Percentiles rank a stretch among this genome's conserved stretches.
Conservation (phyloP, 2,797 vertebrate genomes). For the Oryzias dopingdopingensis region DNA sequence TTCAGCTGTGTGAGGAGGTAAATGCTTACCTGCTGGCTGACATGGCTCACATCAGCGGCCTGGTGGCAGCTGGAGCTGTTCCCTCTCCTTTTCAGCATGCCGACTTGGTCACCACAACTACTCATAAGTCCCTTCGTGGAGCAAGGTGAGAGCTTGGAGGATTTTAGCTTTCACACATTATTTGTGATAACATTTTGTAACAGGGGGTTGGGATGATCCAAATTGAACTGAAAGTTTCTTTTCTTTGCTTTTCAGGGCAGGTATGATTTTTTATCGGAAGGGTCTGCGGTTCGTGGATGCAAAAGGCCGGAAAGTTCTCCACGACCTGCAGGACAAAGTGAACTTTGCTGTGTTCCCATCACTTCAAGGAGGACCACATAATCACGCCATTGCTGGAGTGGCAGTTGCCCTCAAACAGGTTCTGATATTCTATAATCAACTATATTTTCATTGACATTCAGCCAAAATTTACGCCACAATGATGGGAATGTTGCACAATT, state of each 20-base stretch:
- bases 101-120: slow-evolving; percentile 85
- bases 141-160: slow-evolving; percentile 44
- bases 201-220: not conserved
- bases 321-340: slow-evolving; percentile 83
- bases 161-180: not conserved
- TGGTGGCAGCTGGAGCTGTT: slow-evolving; percentile 83
- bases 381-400: slow-evolving; percentile 85
- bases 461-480: not conserved
- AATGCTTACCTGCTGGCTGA: slow-evolving; percentile 85
- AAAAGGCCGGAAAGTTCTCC: slow-evolving; percentile 80
- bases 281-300: slow-evolving; percentile 79
- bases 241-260: slow-evolving; percentile 73
- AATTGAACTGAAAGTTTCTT: not conserved
- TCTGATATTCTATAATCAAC: not conserved
- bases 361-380: slow-evolving; percentile 87
- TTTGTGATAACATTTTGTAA: not conserved
- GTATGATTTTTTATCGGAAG: slow-evolving; percentile 86
- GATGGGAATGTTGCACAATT: too few relatives aligned
- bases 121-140: slow-evolving; percentile 87
- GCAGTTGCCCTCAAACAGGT: slow-evolving; percentile 87
- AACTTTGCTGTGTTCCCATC: slow-evolving; percentile 89
- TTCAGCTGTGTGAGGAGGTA: slow-evolving; percentile 83
- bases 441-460: not conserved
- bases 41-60: slow-evolving; percentile 88
- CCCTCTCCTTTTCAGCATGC: slow-evolving; percentile 85